A percentile compares a stretch with the other conserved stretches of the same genome.
Evolutionary conservation across 2,113 vertebrate genomes (phyloP).

Genomic region (Rhegmatorhina hoffmannsi): DNA sequence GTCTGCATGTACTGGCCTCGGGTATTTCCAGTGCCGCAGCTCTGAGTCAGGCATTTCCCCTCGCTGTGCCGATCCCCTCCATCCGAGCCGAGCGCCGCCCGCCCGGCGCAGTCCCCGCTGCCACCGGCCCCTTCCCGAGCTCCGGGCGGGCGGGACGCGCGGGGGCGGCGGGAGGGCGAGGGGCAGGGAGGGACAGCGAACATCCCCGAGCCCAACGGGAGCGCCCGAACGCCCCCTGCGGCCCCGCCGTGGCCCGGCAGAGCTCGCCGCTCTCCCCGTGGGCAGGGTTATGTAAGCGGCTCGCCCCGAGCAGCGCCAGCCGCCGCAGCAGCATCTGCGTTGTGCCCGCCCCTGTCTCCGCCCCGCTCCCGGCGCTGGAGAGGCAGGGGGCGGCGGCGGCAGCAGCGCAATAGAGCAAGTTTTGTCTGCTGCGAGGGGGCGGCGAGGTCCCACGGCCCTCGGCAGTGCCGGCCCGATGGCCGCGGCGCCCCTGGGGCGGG

Average conservation of each 20-base stretch:
- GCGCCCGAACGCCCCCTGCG: rapidly evolving
- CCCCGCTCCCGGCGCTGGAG: neutral
- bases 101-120: rapidly evolving
- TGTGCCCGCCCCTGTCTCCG: neutral
- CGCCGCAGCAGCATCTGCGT: neutral
- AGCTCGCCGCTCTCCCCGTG: neutral
- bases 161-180: neutral
- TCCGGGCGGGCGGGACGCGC: neutral
- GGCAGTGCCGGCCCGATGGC: neutral
- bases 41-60: neutral
- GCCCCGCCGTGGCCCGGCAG: rapidly evolving
- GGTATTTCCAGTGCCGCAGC: rapidly evolving
- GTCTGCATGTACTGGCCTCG: rapidly evolving
- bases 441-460: neutral
- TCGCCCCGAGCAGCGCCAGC: neutral
- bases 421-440: neutral
- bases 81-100: neutral
- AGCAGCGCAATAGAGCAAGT: neutral
- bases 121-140: neutral
- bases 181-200: neutral
- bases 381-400: neutral
- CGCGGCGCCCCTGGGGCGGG: neutral
- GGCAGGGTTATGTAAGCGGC: neutral
- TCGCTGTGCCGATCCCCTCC: neutral
- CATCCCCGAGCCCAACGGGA: neutral